A percentile compares a stretch with the other conserved stretches of the same genome.
These are phyloP conservation scores for Scaptomyza pallida DNA, from an alignment of 1,140 invertebrate genomes.

Conservation along the genomic window DNA sequence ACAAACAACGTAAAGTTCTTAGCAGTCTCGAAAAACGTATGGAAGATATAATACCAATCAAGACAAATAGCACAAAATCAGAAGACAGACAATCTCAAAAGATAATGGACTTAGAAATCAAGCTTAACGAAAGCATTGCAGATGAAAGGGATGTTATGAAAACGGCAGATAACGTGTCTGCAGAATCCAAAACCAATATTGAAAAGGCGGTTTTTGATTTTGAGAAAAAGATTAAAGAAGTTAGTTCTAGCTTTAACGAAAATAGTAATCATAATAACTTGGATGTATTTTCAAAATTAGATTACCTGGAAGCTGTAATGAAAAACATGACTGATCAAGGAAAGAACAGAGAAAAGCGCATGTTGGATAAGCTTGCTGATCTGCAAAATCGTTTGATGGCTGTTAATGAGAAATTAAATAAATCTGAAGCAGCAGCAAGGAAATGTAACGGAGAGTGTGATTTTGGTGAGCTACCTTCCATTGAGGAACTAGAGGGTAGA, in stretches of 20 bases:
- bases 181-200: not conserved
- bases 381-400: constrained; percentile 11
- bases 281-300: not conserved
- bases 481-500: not conserved
- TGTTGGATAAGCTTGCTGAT: not conserved
- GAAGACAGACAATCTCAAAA: not conserved
- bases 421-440: not conserved
- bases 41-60: not conserved
- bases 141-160: not conserved
- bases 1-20: not conserved
- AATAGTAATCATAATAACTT: not conserved
- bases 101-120: not conserved
- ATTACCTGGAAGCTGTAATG: constrained; percentile 17
- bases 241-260: not conserved
- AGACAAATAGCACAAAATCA: not conserved
- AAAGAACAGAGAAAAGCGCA: not conserved
- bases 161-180: not conserved
- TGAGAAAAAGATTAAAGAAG: not conserved
- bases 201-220: constrained; percentile 1
- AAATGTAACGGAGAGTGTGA: constrained; percentile 21
- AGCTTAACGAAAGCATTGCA: not conserved
- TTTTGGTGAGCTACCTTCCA: constrained; percentile 14
- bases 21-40: not conserved
- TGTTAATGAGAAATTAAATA: not conserved
- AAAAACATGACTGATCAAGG: constrained; percentile 3